Evolutionary conservation across 1,140 invertebrate genomes (phyloP), one percentile per base, ranked within the genome.

Genomic region (Bursaphelenchus mucronatus): DNA sequence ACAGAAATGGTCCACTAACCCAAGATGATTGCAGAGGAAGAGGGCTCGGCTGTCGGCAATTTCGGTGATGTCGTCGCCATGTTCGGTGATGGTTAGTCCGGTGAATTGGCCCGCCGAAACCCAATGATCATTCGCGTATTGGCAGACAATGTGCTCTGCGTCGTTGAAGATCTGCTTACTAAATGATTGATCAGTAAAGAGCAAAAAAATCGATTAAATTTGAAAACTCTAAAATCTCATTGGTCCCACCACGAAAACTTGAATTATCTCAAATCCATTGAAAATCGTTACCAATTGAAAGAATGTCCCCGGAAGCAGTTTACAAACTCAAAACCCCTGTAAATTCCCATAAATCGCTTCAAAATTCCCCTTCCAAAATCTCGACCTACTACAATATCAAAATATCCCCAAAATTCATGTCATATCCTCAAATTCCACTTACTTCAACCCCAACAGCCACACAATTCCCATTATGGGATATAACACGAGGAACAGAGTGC

Each of bases 91-190:
- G n/a, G 59, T 75, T n/a, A 81, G 39, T 30, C 78, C 78, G 13
- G 63, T 69, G 55, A 67, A 78, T 56, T 69, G 68, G 3, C 76
- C 68, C 5, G 67, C 57, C 8, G 75, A 63, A 10, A 69, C 64
- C 76, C 76, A 78, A 46, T 73, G 70, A 40, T 76, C 78, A 58
- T 78, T 78, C 21, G 81, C 76, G 59, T 81, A 68, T 10, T 54
- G 61, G 56, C 76, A 78, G 11, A 78, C 54, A 13, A 62, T 53
- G 52, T 78, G 64, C 58, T 78, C 76, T 39, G 74, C 49, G 41
- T 52, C 51, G 52, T 75, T 78, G 61, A 77, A 80, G n/a, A 70
- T n/a, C n/a, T 52, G 21, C 59, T 59, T 64, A 55, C 75, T 79
- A 56, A 30, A 30, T 30, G 1, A 3, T 30, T 30, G 30, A 30